Evolutionary conservation across 2,888 invertebrate species (phyloP), one percentile per base, ranked within the genome.

Genomic region (Salpingus planirostris): DNA sequence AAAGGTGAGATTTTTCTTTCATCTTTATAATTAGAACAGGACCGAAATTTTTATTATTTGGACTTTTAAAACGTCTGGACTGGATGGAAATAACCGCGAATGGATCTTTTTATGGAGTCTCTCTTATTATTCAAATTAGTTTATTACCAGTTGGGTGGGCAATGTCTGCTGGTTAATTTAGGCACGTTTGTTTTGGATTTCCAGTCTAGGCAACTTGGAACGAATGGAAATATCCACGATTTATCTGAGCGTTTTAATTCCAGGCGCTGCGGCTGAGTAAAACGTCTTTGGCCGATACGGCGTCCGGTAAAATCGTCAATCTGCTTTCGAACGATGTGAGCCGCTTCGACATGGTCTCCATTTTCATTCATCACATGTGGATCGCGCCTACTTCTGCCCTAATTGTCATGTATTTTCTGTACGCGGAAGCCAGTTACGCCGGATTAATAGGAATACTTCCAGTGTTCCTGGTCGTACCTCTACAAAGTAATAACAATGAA

Each of bases 261-360:
- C 60, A 88, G 86, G 69, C 82, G 0, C 66, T 88, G 7, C 71
- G 74, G 4, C 61, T 89, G 18, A 86, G 83, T 49, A 70, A 79
- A 45, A 73, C 74, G 0, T 78, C 83, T 0, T 62, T 86, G 21
- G 76, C 76, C 2, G 71, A 78, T 52, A 82, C 84, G 1, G 78
- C 91, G 0, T 81, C 85, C 0, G 95, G 95, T 0, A 90, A 93
- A 63, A 79, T 96, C 31, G 84, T 95, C 8, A 95, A 96, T 66
- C 68, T 96, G 3, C 71, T 96, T 31, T 91, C 93, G 3, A 95
- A 95, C 55, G 96, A 96, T 61, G 90, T 95, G 6, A 85, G 82
- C 60, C 79, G 93, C 22, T 86, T 96, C 55, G 95, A 96, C 62
- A 74, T 83, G 61, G 80, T 85, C 2, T 79, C 85, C 37, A 73